Percentiles rank a stretch among this genome's conserved stretches.
Conservation (phyloP, 2,888 invertebrate genomes). For the Rhimphoctona megacephalus region DNA sequence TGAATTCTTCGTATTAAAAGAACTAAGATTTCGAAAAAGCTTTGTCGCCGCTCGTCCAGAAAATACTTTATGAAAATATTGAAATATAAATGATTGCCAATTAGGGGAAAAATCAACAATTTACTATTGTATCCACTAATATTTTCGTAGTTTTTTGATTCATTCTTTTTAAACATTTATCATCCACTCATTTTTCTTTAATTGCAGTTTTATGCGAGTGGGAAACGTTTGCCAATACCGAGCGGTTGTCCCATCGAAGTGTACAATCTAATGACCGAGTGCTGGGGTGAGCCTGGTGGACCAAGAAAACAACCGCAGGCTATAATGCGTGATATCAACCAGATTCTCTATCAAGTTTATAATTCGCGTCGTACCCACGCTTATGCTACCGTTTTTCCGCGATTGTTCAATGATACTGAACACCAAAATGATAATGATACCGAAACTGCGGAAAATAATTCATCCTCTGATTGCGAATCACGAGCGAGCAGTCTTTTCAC, state of each 20-base stretch:
- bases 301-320: conserved; percentile 92
- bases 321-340: conserved; percentile 94
- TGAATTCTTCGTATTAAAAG: not conserved
- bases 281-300: conserved; percentile 92
- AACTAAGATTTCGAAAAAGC: not conserved
- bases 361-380: conserved; percentile 88
- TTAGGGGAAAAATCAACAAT: not conserved
- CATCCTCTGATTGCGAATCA: conserved; percentile 81
- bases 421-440: conserved; percentile 74
- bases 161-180: not conserved
- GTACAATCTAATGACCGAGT: conserved; percentile 91
- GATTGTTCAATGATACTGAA: conserved; percentile 77
- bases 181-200: conserved; percentile 44
- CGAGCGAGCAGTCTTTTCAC: conserved; percentile 79
- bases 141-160: not conserved
- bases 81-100: not conserved
- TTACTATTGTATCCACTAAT: not conserved
- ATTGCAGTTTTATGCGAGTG: conserved; percentile 88
- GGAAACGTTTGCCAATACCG: conserved; percentile 89
- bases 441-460: conserved; percentile 75
- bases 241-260: conserved; percentile 90
- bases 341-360: conserved; percentile 90
- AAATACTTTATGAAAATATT: not conserved
- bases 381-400: conserved; percentile 86
- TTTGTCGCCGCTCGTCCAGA: not conserved